Conservation (phyloP, 2,113 vertebrate species). For the Clupea harengus region DNA sequence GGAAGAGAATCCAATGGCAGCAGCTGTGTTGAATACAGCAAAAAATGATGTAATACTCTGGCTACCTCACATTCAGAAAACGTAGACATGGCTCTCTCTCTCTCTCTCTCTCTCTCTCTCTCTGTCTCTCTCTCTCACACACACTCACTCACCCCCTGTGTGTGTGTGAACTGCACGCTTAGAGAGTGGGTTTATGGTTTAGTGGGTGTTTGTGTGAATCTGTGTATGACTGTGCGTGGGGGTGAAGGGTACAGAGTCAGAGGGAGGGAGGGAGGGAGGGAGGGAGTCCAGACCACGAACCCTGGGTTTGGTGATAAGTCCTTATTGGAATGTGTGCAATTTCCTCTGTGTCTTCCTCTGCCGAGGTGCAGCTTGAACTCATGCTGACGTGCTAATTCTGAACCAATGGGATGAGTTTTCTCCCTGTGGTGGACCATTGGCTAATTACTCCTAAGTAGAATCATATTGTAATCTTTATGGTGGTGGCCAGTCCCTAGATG, state of each 20-base stretch:
- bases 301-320: conserved; percentile 53
- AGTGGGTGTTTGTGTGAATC: conserved; percentile 21
- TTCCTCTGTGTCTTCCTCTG: conserved; percentile 57
- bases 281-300: conserved; percentile 22
- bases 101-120: neutral
- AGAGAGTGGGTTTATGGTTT: conserved; percentile 1
- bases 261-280: conserved; percentile 21
- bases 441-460: neutral
- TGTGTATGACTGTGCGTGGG: conserved; percentile 2
- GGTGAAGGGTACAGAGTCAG: neutral
- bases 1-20: neutral
- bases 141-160: neutral
- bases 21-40: conserved; percentile 11
- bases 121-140: neutral
- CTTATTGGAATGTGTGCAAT: conserved; percentile 62
- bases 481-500: neutral
- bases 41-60: conserved; percentile 10
- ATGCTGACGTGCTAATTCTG: conserved; percentile 32
- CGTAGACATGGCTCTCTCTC: neutral
- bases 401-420: neutral
- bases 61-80: neutral
- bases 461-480: neutral
- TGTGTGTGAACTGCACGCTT: neutral
- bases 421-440: neutral
- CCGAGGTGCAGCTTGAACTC: conserved; percentile 10